Evolutionary conservation across 2,888 invertebrate genomes (phyloP), one percentile per base, ranked within the genome.

Genomic region (Strigamia transsilvanica): DNA sequence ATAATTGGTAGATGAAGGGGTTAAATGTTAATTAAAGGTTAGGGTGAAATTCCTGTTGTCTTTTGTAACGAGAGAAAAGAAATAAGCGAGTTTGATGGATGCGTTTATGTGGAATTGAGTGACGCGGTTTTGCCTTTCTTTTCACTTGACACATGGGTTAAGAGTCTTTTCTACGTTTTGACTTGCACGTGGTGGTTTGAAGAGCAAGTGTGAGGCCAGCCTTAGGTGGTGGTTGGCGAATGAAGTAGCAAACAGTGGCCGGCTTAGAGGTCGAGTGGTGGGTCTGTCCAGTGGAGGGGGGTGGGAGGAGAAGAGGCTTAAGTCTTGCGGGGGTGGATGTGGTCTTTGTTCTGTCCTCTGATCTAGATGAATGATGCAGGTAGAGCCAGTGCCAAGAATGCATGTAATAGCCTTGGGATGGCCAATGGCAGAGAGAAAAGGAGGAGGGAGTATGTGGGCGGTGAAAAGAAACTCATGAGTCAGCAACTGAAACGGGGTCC

Each of bases 281-380:
- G 79, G 79, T 42, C 79, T 42, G 79, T 38, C 79, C 42, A 41
- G 42, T 5, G 38, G 79, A 21, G 18, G 41, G 38, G 73, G 23
- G 32, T 6, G 27, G 73, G 73, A 32, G 27, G 23, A 73, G 73
- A 32, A 73, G 73, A 27, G 73, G 73, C 73, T 73, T 73, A 73
- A 73, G 73, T 73, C 73, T 73, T 73, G 73, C 73, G 73, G 73
- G 73, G 73, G 73, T 73, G 73, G 73, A 73, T 73, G 73, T 73
- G 73, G 79, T 79, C 79, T 79, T 79, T 79, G 79, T 79, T 79
- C 79, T 79, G 41, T 79, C 41, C 79, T 79, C 41, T 79, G 79
- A 79, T 38, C 79, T 79, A 79, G 79, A 79, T 79, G 79, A 79
- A 79, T 79, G 79, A 79, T 42, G 79, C 79, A 79, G 79, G 79